phyloP scores from a whole-genome alignment of 2,888 invertebrate species.

The Euplagia quadripunctaria region DNA sequence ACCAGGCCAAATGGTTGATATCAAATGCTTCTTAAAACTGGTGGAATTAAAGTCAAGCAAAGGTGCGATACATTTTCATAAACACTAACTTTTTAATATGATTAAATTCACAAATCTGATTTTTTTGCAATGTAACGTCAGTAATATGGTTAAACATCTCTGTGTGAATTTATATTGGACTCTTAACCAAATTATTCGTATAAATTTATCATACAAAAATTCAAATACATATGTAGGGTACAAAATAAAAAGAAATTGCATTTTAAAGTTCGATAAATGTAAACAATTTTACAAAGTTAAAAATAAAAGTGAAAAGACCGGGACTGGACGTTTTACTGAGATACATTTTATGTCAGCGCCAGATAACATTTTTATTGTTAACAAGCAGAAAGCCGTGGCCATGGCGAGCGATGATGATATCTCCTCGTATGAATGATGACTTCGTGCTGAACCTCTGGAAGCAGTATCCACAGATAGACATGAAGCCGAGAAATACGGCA shows the following conservation, averaged over 20 bases:
- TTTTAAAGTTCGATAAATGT: constrained; percentile 29
- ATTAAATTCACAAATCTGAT: too few relatives aligned
- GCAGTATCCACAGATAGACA: constrained; percentile 75
- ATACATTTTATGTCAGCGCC: constrained; percentile 81
- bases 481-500: constrained; percentile 77
- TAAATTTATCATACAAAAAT: too few relatives aligned
- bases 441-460: constrained; percentile 85
- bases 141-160: too few relatives aligned
- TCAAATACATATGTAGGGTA: neutral
- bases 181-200: too few relatives aligned
- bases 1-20: constrained; percentile 6
- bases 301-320: constrained; percentile 59
- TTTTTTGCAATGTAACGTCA: too few relatives aligned
- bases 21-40: too few relatives aligned
- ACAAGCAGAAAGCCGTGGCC: constrained; percentile 82
- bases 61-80: too few relatives aligned
- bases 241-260: constrained; percentile 21
- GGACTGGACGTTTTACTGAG: constrained; percentile 73
- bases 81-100: too few relatives aligned
- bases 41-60: too few relatives aligned
- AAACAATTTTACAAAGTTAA: constrained; percentile 50
- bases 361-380: constrained; percentile 87
- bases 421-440: constrained; percentile 86
- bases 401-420: constrained; percentile 85
- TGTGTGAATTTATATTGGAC: too few relatives aligned